These are phyloP conservation scores for Leptura quadrifasciata DNA, from an alignment of 2,888 invertebrate species.

Conservation along the genomic window DNA sequence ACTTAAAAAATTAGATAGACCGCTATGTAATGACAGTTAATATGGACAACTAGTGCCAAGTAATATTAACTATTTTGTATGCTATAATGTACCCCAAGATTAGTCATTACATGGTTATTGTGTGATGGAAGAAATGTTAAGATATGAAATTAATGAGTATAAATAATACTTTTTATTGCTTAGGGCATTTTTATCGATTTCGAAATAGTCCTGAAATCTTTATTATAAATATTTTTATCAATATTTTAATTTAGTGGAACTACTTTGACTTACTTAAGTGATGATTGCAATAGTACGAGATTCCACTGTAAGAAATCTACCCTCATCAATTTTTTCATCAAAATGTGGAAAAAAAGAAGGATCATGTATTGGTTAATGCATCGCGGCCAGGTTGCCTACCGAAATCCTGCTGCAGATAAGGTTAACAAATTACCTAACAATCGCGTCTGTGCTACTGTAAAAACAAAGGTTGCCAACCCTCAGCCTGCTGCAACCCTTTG, in stretches of 20 bases:
- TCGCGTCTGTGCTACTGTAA: too few species aligned
- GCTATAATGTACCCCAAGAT: conserved; percentile 26
- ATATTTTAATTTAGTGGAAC: neutral
- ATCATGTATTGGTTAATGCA: too few species aligned
- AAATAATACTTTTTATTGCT: neutral
- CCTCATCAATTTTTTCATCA: too few species aligned
- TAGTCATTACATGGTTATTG: conserved; percentile 10
- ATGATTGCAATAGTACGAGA: too few species aligned
- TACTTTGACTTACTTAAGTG: neutral
- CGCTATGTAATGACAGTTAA: conserved; percentile 5
- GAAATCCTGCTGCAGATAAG: too few species aligned
- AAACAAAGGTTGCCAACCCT: too few species aligned
- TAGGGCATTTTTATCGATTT: neutral
- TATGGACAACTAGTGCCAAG: conserved; percentile 3
- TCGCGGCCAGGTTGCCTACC: too few species aligned
- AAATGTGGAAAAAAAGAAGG: too few species aligned
- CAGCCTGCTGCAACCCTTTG: too few species aligned
- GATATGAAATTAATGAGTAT: neutral
- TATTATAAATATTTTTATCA: neutral
- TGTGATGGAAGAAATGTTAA: neutral
- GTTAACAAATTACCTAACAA: too few species aligned
- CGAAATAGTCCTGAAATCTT: neutral
- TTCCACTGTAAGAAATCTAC: too few species aligned
- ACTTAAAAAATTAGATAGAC: conserved; percentile 39
- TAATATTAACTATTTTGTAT: neutral